A percentile compares a stretch with the other conserved stretches of the same genome.
phyloP scores from a whole-genome alignment of 2,797 vertebrate genomes.

The Rhynchotus rufescens region DNA sequence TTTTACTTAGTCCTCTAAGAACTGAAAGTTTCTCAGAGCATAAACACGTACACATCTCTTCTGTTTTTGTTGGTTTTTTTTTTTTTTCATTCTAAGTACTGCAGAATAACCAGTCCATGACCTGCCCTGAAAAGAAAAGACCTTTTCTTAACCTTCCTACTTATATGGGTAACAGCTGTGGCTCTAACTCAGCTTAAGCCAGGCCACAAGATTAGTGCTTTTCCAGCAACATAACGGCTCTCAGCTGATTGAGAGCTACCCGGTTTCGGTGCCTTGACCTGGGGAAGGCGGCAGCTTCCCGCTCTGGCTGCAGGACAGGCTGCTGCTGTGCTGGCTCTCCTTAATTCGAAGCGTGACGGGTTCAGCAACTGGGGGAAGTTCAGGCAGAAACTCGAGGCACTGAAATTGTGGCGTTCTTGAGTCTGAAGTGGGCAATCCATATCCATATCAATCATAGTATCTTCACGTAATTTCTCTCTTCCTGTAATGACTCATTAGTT shows the following conservation, averaged over 20 bases:
- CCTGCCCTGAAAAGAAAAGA: neutral
- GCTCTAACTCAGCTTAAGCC: slow-evolving; percentile 32
- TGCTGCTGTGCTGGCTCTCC: neutral
- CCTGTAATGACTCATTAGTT: slow-evolving; percentile 3
- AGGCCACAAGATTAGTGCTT: neutral
- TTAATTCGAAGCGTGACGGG: neutral
- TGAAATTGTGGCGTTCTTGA: neutral
- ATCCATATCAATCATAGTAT: neutral
- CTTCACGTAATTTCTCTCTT: slow-evolving; percentile 20
- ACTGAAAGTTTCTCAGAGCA: neutral
- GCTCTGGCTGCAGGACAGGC: neutral
- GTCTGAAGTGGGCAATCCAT: neutral
- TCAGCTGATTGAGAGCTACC: neutral
- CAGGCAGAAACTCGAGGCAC: neutral
- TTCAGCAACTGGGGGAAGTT: neutral
- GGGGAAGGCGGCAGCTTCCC: neutral
- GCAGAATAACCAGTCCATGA: neutral
- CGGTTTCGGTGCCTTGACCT: neutral
- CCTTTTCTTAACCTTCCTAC: neutral
- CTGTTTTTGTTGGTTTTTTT: neutral
- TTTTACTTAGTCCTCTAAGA: neutral
- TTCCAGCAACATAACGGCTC: slow-evolving; percentile 9
- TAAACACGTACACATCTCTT: neutral
- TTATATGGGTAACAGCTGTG: slow-evolving; percentile 33
- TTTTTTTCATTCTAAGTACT: neutral